These are phyloP conservation scores for Phylloscopus whistleri DNA, from an alignment of 2,113 vertebrate genomes.

Conservation along the genomic window DNA sequence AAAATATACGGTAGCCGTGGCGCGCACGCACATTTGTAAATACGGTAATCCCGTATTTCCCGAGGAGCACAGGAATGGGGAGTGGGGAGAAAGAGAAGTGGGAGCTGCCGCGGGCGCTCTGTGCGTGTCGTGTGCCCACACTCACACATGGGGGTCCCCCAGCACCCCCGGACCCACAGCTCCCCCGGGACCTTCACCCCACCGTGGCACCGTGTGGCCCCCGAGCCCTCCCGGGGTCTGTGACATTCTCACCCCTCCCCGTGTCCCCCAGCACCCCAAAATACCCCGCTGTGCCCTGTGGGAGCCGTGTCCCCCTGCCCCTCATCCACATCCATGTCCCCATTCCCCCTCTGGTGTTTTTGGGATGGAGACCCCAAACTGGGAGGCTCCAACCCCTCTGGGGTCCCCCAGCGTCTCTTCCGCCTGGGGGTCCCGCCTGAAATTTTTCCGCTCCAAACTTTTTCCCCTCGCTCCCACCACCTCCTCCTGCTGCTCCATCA, in stretches of 20 bases:
- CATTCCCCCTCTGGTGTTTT: background rate
- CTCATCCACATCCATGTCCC: background rate
- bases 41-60: background rate
- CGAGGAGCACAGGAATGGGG: rapidly evolving
- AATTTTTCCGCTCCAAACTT: background rate
- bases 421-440: rapidly evolving
- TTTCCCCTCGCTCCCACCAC: background rate
- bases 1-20: background rate
- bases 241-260: background rate
- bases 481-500: background rate
- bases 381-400: background rate
- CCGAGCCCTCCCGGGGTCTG: background rate
- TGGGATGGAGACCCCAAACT: background rate
- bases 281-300: background rate
- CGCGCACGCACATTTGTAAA: rapidly evolving
- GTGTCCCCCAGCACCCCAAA: background rate
- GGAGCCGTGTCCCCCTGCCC: background rate
- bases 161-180: too few relatives aligned
- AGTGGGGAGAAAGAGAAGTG: background rate
- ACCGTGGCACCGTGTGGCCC: background rate
- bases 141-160: background rate
- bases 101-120: background rate
- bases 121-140: background rate
- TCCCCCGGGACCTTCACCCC: background rate
- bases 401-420: background rate